Percentiles rank a stretch among this genome's conserved stretches.
Conservation (phyloP, 2,888 invertebrate species). For the Spodoptera exigua region DNA sequence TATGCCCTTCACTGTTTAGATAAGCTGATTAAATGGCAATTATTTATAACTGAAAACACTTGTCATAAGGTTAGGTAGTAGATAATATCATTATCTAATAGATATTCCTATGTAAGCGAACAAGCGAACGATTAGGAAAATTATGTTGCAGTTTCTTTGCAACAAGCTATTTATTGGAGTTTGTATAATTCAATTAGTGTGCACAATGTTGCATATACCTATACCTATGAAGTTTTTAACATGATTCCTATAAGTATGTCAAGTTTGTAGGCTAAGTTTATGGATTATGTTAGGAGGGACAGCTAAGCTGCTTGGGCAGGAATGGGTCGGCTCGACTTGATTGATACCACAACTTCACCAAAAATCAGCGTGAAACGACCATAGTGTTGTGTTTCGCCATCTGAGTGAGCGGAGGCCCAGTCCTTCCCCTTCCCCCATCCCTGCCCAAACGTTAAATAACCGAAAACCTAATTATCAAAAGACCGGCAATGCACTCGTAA, state of each 20-base stretch:
- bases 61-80: conserved; percentile 1
- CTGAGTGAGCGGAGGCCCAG: no score
- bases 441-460: no score
- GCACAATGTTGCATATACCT: conserved; percentile 9
- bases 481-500: no score
- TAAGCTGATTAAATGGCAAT: conserved; percentile 22
- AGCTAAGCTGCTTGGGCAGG: no score
- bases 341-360: no score
- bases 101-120: conserved; percentile 1
- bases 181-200: conserved; percentile 50
- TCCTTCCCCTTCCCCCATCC: no score
- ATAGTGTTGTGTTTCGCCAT: no score
- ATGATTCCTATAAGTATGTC: conserved; percentile 30
- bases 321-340: no score
- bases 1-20: conserved; percentile 13
- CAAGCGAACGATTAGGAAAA: conserved; percentile 23
- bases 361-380: no score
- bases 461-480: no score
- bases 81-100: no score
- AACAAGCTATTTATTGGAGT: conserved; percentile 29
- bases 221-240: conserved; percentile 22
- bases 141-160: conserved; percentile 22
- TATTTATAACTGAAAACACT: conserved; percentile 21
- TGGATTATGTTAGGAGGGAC: not conserved
- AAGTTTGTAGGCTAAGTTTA: conserved; percentile 15